Evolutionary conservation across 2,888 invertebrate genomes (phyloP).

Genomic region (Xestobium rufovillosum): DNA sequence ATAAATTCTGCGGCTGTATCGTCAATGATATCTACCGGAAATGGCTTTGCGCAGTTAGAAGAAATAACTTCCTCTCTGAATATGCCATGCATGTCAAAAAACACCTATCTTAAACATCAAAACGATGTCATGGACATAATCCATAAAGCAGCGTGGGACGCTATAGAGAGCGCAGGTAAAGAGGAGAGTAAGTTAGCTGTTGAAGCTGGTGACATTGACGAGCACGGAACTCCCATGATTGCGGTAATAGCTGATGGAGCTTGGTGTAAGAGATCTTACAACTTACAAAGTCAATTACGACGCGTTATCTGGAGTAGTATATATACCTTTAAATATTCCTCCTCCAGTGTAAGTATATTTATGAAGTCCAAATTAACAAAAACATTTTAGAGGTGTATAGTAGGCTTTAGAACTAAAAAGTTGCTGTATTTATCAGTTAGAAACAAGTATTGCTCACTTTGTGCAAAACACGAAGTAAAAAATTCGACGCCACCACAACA

Average conservation of each 20-base stretch:
- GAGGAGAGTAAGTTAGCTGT: constrained; percentile 19
- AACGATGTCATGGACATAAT: constrained; percentile 6
- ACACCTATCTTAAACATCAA: constrained; percentile 6
- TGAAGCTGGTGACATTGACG: constrained; percentile 14
- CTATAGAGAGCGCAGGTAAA: constrained; percentile 18
- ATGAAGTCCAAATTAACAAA: too few relatives aligned
- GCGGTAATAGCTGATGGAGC: constrained; percentile 13
- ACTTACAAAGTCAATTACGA: constrained; percentile 11
- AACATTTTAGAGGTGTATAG: too few relatives aligned
- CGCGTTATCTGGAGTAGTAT: constrained; percentile 25
- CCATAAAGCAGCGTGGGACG: constrained; percentile 8
- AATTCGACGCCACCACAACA: too few relatives aligned
- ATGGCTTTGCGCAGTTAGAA: constrained; percentile 8
- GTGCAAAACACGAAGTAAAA: constrained; percentile 6
- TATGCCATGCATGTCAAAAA: constrained; percentile 8
- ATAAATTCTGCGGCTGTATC: constrained; percentile 8
- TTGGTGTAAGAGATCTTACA: constrained; percentile 16
- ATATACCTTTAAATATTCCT: too few relatives aligned
- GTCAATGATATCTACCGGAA: constrained; percentile 7
- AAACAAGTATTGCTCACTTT: constrained; percentile 14
- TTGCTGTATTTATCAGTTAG: constrained; percentile 12
- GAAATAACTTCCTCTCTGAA: constrained; percentile 5
- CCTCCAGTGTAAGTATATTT: too few relatives aligned
- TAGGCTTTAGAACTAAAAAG: constrained; percentile 12
- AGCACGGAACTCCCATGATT: constrained; percentile 18